These are phyloP conservation scores for Sisor rabdophorus DNA, from an alignment of 2,113 vertebrate species.

Conservation along the genomic window DNA sequence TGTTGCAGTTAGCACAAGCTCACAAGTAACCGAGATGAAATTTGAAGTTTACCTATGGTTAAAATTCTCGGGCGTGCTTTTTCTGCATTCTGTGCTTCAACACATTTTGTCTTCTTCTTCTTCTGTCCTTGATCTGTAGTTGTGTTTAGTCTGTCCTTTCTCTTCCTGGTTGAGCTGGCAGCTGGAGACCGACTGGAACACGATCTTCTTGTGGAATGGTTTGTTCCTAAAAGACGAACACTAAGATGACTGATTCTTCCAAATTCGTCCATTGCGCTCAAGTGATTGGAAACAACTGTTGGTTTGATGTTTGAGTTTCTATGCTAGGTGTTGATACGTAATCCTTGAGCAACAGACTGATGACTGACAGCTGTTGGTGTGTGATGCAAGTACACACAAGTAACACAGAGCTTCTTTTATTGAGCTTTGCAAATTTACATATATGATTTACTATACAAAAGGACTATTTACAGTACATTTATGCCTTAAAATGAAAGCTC, in stretches of 20 bases:
- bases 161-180: conserved; percentile 11
- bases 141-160: conserved; percentile 36
- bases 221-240: conserved; percentile 21
- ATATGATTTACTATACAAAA: conserved; percentile 28
- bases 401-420: conserved; percentile 28
- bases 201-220: conserved; percentile 25
- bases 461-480: conserved; percentile 28
- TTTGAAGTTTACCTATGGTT: conserved; percentile 30
- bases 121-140: neutral
- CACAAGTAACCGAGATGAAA: conserved; percentile 17
- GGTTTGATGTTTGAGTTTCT: conserved; percentile 30
- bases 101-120: conserved; percentile 22
- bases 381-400: neutral
- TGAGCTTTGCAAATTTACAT: conserved; percentile 33
- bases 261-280: neutral
- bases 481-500: neutral
- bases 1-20: conserved; percentile 22
- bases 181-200: conserved; percentile 38
- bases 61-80: conserved; percentile 1
- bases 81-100: conserved; percentile 5
- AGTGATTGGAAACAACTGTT: conserved; percentile 37
- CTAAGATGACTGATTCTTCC: conserved; percentile 18
- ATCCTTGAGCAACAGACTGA: conserved; percentile 8
- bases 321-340: conserved; percentile 26
- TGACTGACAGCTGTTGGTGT: neutral